Conservation (phyloP, 2,113 vertebrate species). For the Chionis minor region DNA sequence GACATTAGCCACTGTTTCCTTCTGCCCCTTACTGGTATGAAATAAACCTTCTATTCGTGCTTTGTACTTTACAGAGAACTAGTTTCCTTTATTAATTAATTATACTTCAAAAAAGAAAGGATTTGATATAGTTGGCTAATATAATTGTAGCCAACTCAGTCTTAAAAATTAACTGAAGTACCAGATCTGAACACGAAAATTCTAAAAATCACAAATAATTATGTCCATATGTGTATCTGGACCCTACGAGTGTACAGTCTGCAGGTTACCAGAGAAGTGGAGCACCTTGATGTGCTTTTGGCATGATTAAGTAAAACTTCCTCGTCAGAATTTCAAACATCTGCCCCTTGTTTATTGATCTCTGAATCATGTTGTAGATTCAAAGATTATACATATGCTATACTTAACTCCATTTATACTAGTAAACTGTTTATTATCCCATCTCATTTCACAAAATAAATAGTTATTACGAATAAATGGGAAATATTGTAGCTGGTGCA, state of each 20-base stretch:
- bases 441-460: background rate
- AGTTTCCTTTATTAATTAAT: background rate
- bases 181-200: slow-evolving; percentile 6
- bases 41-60: background rate
- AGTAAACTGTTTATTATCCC: background rate
- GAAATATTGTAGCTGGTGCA: background rate
- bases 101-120: background rate
- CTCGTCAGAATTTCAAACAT: slow-evolving; percentile 56
- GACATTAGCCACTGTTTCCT: background rate
- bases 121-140: background rate
- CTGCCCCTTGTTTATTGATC: background rate
- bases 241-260: background rate
- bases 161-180: background rate
- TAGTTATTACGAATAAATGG: background rate
- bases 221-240: background rate
- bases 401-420: background rate
- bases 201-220: slow-evolving; percentile 12
- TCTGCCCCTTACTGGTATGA: background rate
- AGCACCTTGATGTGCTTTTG: slow-evolving; percentile 2
- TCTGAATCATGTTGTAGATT: background rate
- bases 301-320: slow-evolving; percentile 43
- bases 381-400: background rate
- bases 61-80: background rate
- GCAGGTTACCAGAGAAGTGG: slow-evolving; percentile 14
- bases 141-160: background rate